A percentile compares a stretch with the other conserved stretches of the same genome.
These are phyloP conservation scores for Ditylenchus weischeri DNA, from an alignment of 2,888 invertebrate genomes.

Conservation along the genomic window DNA sequence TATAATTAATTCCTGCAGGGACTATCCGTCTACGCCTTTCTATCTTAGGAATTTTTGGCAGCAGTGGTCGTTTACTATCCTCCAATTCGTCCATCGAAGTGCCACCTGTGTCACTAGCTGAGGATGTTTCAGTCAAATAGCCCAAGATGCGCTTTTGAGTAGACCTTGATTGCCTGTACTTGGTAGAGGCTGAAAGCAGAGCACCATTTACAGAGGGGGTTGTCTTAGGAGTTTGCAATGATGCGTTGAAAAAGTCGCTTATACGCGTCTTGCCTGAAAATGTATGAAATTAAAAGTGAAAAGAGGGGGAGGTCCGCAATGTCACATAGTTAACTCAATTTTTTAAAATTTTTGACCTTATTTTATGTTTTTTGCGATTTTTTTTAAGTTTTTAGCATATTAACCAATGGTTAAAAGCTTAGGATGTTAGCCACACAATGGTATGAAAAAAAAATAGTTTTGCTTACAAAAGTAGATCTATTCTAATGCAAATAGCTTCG, in stretches of 20 bases:
- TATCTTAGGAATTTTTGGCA: background rate
- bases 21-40: constrained; percentile 4
- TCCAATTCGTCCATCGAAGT: constrained; percentile 6
- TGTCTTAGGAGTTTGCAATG: background rate
- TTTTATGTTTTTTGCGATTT: no score
- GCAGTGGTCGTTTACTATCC: background rate
- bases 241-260: constrained; percentile 1
- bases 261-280: constrained; percentile 1
- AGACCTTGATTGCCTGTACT: constrained; percentile 2
- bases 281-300: no score
- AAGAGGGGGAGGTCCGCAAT: no score
- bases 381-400: no score
- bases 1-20: background rate
- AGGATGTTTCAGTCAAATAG: constrained; percentile 27
- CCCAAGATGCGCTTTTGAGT: background rate
- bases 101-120: constrained; percentile 21
- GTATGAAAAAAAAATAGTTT: no score
- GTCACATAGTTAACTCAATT: no score
- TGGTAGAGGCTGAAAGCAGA: background rate
- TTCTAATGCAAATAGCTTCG: no score
- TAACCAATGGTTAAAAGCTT: no score
- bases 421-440: no score
- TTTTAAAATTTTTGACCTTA: no score
- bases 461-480: no score
- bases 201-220: background rate